Conservation (phyloP, 2,797 vertebrate genomes). For the Malurus leucopterus region DNA sequence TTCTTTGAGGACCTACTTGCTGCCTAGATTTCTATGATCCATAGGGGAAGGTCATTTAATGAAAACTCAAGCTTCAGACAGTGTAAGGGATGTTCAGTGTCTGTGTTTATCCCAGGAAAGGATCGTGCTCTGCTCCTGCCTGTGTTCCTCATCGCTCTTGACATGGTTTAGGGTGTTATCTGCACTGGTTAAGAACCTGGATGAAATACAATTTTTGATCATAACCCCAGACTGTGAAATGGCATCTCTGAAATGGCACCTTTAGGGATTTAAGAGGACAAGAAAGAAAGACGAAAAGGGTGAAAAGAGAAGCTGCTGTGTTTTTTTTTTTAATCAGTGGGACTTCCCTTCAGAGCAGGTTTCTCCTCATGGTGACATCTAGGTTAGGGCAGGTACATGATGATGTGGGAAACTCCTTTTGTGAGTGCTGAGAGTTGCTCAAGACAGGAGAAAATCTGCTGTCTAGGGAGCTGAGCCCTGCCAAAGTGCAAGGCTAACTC, state of each 20-base stretch:
- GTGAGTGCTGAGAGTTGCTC: neutral
- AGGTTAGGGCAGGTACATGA: neutral
- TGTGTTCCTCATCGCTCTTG: rapidly evolving
- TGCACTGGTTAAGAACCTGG: rapidly evolving
- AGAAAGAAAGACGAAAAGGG: rapidly evolving
- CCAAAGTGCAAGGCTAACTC: neutral
- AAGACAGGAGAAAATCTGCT: neutral
- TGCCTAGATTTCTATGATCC: neutral
- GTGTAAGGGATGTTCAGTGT: neutral
- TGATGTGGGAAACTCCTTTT: neutral
- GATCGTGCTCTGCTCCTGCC: neutral
- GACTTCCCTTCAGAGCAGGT: neutral
- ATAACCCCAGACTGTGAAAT: neutral
- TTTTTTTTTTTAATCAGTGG: neutral
- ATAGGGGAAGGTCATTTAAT: neutral
- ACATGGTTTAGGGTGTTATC: rapidly evolving
- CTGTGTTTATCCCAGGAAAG: neutral
- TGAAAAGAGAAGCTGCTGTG: rapidly evolving
- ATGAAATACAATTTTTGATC: neutral
- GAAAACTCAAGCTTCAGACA: neutral
- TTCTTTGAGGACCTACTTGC: neutral
- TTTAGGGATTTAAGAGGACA: neutral
- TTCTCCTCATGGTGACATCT: rapidly evolving
- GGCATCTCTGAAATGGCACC: neutral
- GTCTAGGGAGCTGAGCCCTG: neutral